phyloP scores from a whole-genome alignment of 2,888 invertebrate genomes.

The Lepidocyrtoides sp. region DNA sequence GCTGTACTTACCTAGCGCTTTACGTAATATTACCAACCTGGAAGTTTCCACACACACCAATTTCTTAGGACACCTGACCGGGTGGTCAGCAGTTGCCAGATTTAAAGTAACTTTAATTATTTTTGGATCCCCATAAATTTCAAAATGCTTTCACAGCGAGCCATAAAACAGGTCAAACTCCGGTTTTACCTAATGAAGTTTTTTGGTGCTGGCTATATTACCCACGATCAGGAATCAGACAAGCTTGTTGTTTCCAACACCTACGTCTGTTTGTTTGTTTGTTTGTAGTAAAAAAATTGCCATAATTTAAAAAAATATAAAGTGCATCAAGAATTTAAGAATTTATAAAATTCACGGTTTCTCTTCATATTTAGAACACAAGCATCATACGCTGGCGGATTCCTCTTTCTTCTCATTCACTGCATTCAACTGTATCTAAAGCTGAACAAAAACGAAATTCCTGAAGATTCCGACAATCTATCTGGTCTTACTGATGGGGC shows the following conservation, averaged over 20 bases:
- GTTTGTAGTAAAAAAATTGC: too few relatives aligned
- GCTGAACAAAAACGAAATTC: neutral
- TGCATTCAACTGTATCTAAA: neutral
- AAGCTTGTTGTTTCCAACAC: neutral
- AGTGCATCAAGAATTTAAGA: neutral
- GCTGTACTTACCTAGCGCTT: too few relatives aligned
- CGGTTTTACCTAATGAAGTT: neutral
- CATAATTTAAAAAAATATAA: too few relatives aligned
- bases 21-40: too few relatives aligned
- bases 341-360: neutral
- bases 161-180: neutral
- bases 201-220: neutral
- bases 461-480: neutral
- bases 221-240: neutral
- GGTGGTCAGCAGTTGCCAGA: too few relatives aligned
- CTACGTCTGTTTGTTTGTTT: too few relatives aligned
- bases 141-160: neutral
- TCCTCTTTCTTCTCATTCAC: neutral
- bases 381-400: neutral
- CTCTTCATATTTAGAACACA: neutral
- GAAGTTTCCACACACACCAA: too few relatives aligned
- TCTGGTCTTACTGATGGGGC: neutral
- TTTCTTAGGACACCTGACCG: too few relatives aligned
- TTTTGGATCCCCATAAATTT: too few relatives aligned
- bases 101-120: too few relatives aligned